Conservation (phyloP, 2,888 invertebrate genomes). For the Sisyra terminalis region DNA sequence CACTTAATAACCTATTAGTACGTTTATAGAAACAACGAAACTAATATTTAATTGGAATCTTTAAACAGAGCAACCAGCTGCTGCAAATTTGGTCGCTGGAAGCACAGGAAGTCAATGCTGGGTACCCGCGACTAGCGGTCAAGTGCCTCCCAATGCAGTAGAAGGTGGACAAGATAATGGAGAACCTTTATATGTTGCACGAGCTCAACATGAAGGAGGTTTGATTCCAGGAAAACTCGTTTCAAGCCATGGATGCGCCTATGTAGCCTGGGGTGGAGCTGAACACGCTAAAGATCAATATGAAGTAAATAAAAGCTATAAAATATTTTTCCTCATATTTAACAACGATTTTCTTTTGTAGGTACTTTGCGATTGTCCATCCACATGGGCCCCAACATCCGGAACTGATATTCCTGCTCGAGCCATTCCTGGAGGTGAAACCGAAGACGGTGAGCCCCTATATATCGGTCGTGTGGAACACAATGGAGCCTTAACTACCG, state of each 20-base stretch:
- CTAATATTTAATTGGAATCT: background rate
- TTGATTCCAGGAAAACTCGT: conserved; percentile 64
- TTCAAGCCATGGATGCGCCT: conserved; percentile 50
- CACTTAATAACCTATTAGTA: background rate
- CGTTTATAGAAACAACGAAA: background rate
- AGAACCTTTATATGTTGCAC: conserved; percentile 46
- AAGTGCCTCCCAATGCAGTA: conserved; percentile 57
- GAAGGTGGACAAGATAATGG: conserved; percentile 47
- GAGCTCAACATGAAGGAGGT: conserved; percentile 54
- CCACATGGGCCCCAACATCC: conserved; percentile 36
- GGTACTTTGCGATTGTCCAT: conserved; percentile 25
- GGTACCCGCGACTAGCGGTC: conserved; percentile 47
- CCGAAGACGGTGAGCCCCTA: conserved; percentile 63
- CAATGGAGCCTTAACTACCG: conserved; percentile 58
- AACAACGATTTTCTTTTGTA: conserved; percentile 12
- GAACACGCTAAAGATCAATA: conserved; percentile 51
- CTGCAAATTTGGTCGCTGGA: conserved; percentile 14
- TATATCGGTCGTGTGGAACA: conserved; percentile 63
- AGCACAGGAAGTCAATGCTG: conserved; percentile 37
- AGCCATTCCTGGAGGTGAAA: conserved; percentile 50
- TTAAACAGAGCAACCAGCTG: conserved; percentile 6
- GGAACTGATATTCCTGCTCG: conserved; percentile 52
- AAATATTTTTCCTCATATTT: background rate
- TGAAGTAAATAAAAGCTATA: conserved; percentile 32
- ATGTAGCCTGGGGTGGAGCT: conserved; percentile 60